Base-by-base conservation (phyloP, 2,888 invertebrate genomes). In the Apamea monoglypha region DNA sequence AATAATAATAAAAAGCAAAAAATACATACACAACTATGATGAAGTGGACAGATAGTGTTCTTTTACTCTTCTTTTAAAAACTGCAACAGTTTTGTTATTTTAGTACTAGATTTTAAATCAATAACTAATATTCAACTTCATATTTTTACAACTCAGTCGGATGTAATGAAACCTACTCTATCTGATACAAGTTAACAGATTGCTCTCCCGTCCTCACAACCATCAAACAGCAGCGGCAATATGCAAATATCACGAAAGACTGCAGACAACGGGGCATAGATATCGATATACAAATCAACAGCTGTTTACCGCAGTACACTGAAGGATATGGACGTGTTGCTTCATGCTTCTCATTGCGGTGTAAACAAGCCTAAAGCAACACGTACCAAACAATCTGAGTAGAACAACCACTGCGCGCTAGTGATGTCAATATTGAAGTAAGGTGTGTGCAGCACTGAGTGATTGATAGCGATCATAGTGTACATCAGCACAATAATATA, bases 401-500 rank as follows among this genome's bases (percentile, higher is more conserved):
- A 74, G 18, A 36, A 40, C 69, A n/a, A 73, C 53, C 74, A 29
- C 21, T 12, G 14, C n/a, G 47, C 29, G 16, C 40, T 8, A n/a
- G 59, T 67, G 18, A 7, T 25, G 76, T 61, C 56, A 74, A 74
- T 53, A 68, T 59, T 50, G 44, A 36, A 47, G 47, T n/a, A 25
- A 56, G 69, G 74, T 71, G 68, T 64, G 44, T 40, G 44, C 40
- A 68, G 50, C 66, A 25, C 71, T 69, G 67, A 85, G 84, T 86
- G 81, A 85, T 85, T 83, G 85, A 81, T 83, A 16, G n/a, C 36
- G 16, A n/a, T 21, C 36, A 29, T 61, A 77, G 70, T 66, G 61
- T 40, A 36, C 56, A 47, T 12, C 66, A 29, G 53, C 68, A 44
- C 47, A 76, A 81, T 81, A 84, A 70, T 56, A 63, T 76, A 83